Evolutionary conservation across 1,140 invertebrate genomes (phyloP).

Genomic region (Lucilia cuprina): DNA sequence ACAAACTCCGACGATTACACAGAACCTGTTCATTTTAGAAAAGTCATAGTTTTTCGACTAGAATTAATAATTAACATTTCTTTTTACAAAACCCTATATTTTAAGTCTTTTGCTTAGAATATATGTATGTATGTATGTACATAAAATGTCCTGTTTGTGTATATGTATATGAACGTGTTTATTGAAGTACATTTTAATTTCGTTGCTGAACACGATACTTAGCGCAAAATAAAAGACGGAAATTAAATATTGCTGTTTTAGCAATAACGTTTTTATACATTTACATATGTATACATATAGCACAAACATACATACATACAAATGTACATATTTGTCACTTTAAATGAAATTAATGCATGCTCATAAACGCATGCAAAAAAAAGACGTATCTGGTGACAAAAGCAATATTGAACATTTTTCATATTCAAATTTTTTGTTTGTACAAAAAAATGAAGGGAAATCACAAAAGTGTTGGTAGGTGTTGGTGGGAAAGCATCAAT

Average conservation of each 20-base stretch:
- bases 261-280: background rate
- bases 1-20: no score
- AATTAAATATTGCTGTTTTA: slow-evolving; percentile 29
- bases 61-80: background rate
- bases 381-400: background rate
- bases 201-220: background rate
- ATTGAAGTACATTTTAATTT: background rate
- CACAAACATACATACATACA: no score
- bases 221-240: background rate
- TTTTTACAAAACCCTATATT: background rate
- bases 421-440: background rate
- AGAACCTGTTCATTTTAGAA: no score
- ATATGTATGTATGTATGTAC: background rate
- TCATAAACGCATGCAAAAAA: background rate
- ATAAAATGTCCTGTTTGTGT: background rate
- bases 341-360: slow-evolving; percentile 23
- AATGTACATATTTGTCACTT: slow-evolving; percentile 1
- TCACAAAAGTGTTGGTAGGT: no score
- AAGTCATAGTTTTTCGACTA: no score
- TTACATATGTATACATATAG: background rate
- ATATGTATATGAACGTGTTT: background rate
- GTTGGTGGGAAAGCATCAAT: no score
- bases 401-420: background rate
- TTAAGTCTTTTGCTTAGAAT: background rate
- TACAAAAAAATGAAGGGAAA: no score